phyloP scores from a whole-genome alignment of 2,113 vertebrate species.

The Coptodon bakossiorum region DNA sequence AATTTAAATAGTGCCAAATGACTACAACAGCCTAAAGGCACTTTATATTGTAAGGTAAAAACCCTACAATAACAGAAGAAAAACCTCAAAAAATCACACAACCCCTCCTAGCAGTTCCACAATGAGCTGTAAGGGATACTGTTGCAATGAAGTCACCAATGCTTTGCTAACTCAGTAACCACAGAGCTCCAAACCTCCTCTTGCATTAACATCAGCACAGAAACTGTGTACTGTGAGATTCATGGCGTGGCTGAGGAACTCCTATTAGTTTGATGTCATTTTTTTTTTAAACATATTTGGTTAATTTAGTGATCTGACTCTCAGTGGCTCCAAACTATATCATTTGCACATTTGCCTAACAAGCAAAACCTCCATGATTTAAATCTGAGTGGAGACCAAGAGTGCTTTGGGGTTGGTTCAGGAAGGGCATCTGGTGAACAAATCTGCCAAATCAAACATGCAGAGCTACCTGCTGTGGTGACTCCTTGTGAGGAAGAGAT shows the following conservation, averaged over 20 bases:
- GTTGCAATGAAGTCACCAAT: background rate
- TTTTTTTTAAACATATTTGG: rapidly evolving
- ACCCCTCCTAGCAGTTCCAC: background rate
- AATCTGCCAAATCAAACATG: background rate
- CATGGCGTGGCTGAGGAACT: background rate
- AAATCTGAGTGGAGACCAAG: background rate
- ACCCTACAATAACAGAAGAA: background rate
- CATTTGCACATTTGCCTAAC: background rate
- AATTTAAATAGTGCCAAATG: background rate
- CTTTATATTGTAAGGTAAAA: background rate
- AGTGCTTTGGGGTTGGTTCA: background rate
- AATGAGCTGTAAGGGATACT: background rate
- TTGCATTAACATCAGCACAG: background rate
- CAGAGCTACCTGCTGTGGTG: background rate
- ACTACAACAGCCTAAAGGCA: background rate
- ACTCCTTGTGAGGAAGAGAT: background rate
- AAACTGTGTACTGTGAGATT: background rate
- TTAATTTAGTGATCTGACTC: background rate
- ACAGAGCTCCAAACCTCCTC: background rate
- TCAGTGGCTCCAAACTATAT: background rate
- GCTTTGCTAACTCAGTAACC: background rate
- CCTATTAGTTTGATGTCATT: background rate
- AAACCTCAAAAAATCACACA: background rate
- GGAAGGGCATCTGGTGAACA: background rate
- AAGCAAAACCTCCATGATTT: background rate